These are phyloP conservation scores for Dromiciops gliroides DNA, from an alignment of 2,113 vertebrate genomes.

Conservation along the genomic window DNA sequence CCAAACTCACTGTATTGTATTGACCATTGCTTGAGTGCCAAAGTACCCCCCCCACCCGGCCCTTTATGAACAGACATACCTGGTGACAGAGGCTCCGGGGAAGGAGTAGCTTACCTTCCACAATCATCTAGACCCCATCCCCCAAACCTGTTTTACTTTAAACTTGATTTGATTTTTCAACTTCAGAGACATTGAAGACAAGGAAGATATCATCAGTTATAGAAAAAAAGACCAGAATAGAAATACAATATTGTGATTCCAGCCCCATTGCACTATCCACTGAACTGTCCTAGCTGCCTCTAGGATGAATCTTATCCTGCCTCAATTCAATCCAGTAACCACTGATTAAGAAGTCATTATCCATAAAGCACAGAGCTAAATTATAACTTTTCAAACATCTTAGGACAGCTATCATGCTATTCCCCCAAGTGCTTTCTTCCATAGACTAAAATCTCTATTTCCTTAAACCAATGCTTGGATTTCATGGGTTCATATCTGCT, in stretches of 20 bases:
- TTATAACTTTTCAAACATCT: not conserved
- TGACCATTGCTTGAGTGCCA: not conserved
- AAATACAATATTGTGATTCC: not conserved
- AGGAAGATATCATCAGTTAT: not conserved
- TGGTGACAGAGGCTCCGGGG: not conserved
- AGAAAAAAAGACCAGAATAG: not conserved
- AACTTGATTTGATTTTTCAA: not conserved
- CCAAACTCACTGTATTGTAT: not conserved
- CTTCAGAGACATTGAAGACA: not conserved
- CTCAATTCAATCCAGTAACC: not conserved
- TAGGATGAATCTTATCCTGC: not conserved
- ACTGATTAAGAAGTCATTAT: not conserved
- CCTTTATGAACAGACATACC: not conserved
- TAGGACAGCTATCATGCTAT: not conserved
- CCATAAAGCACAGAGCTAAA: not conserved
- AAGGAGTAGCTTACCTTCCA: not conserved
- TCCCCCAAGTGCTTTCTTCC: not conserved
- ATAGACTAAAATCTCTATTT: not conserved
- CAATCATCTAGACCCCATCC: not conserved
- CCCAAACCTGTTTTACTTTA: not conserved
- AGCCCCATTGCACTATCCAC: not conserved
- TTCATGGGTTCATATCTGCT: not conserved
- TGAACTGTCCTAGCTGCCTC: not conserved
- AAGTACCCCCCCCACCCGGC: not conserved
- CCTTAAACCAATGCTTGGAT: not conserved